Percentiles rank a stretch among this genome's conserved stretches.
Conservation (phyloP, 2,797 vertebrate species). For the Anisognathus igniventris region DNA sequence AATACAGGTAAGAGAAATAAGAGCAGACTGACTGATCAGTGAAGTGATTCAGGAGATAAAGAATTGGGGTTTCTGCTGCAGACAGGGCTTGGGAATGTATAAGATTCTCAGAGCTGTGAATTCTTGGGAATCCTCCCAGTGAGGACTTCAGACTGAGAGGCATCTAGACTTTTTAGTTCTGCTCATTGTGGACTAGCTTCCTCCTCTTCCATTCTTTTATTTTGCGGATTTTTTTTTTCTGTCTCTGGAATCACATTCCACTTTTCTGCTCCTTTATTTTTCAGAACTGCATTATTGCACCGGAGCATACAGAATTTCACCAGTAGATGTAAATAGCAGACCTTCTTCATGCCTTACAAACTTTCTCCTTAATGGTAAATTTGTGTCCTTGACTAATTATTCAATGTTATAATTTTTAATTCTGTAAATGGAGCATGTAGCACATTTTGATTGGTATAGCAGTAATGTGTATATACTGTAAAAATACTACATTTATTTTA, state of each 20-base stretch:
- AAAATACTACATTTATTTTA: not conserved
- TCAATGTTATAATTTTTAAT: not conserved
- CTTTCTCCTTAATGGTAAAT: conserved; percentile 93
- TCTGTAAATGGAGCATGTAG: not conserved
- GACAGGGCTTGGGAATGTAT: not conserved
- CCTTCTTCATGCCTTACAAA: conserved; percentile 98
- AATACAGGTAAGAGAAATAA: not conserved
- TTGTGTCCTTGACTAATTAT: not conserved
- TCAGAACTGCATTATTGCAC: conserved; percentile 97
- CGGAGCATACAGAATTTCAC: conserved; percentile 95
- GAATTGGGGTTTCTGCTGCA: not conserved
- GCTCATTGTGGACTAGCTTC: not conserved
- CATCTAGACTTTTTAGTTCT: not conserved
- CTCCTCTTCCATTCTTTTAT: not conserved
- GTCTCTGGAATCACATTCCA: not conserved
- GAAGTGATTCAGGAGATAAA: not conserved
- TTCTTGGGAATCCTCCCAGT: not conserved
- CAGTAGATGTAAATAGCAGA: conserved; percentile 97
- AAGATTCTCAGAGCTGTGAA: not conserved
- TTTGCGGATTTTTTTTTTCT: not conserved
- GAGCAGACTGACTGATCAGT: not conserved
- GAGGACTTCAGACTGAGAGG: not conserved
- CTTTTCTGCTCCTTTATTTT: not conserved
- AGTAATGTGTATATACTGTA: not conserved
- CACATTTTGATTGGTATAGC: not conserved